Base-by-base conservation (phyloP, 2,888 invertebrate species). In the Chironomus tentans region DNA sequence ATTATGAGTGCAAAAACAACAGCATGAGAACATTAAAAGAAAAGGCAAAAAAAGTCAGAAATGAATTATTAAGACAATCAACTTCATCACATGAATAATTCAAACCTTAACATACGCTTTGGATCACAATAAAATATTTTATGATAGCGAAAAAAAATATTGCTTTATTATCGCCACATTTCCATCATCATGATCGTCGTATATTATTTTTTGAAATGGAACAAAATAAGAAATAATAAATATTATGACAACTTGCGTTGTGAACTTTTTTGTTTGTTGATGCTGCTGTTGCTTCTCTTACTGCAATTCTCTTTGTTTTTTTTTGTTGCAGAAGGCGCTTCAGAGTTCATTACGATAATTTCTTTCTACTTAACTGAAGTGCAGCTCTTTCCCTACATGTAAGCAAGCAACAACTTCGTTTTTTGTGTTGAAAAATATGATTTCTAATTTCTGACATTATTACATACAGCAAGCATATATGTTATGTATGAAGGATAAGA, bases 191-290 rank as follows among this genome's bases (percentile, higher is more conserved):
- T 56, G 56, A 56, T 73, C 46, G 47, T 69, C 47, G 22, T 47
- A 46, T 46, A 22, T 46, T 46, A 13, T 15, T 69, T 69, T 47
- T 18, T n/a, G 18, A 65, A 24, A 13, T 21, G 65, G n/a, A 68
- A 22, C 46, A 62, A 75, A 75, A 75, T 75, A 75, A 75, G 74
- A 68, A 75, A 68, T 68, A 75, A 75, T 75, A 75, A 75, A 68
- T 68, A 62, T 75, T 75, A 75, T 75, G 74, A 75, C 74, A 75
- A 75, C 74, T 38, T 75, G 74, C 68, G 65, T 68, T 46, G 65
- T 68, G 62, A 73, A 62, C 71, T 56, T 68, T 68, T 38, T 24
- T 68, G 68, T 38, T 68, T 68, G 28, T 15, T 15, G 46, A 22
- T 65, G 28, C 46, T 46, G 68, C n/a, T n/a, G 18, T n/a, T n/a